Conservation (phyloP, 1,140 invertebrate species). For the Lepidostoma basale region DNA sequence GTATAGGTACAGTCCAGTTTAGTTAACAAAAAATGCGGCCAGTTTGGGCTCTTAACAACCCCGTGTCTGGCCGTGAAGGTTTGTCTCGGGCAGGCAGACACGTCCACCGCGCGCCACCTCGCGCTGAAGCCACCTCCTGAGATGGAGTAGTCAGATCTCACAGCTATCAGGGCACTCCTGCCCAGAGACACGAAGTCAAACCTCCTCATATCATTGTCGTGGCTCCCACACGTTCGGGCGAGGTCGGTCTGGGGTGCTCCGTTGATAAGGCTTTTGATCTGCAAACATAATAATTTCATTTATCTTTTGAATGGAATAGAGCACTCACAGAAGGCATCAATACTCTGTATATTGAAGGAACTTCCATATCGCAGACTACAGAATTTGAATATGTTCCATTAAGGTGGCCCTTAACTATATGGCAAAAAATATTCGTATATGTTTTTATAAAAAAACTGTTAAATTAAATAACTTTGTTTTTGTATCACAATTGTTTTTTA, state of each 20-base stretch:
- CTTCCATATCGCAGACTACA: neutral
- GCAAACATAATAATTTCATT: neutral
- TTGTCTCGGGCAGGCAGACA: constrained; percentile 68
- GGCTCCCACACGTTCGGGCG: constrained; percentile 63
- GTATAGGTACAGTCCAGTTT: constrained; percentile 71
- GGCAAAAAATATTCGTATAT: no score
- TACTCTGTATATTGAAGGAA: neutral
- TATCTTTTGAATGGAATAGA: neutral
- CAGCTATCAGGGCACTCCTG: constrained; percentile 66
- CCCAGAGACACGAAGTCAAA: constrained; percentile 66
- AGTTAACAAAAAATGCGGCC: constrained; percentile 69
- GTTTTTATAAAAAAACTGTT: no score
- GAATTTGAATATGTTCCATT: no score
- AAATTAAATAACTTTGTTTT: no score
- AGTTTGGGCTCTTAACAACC: constrained; percentile 67
- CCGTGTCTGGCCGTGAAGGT: constrained; percentile 68
- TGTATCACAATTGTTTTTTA: no score
- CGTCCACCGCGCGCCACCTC: constrained; percentile 70
- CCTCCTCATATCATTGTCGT: constrained; percentile 62
- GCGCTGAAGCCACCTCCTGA: constrained; percentile 69
- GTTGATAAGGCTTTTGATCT: constrained; percentile 35
- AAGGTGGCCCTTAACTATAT: no score
- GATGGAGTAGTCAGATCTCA: constrained; percentile 75
- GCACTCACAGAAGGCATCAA: neutral
- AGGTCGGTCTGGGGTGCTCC: constrained; percentile 50